These are phyloP conservation scores for Ceratosolen solmsi DNA, from an alignment of 1,140 invertebrate genomes.

Conservation along the genomic window DNA sequence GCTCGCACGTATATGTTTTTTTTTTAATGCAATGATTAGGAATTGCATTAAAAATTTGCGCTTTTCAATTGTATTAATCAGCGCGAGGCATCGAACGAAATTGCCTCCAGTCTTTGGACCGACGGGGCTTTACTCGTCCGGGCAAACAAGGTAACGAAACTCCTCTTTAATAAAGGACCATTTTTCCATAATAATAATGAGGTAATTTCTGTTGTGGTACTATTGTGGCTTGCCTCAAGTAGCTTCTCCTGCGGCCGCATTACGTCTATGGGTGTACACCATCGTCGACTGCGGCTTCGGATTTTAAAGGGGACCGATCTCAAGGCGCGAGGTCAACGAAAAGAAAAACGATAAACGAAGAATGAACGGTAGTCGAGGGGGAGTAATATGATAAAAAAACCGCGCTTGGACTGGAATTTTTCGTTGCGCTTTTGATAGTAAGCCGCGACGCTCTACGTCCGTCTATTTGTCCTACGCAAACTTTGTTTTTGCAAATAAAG, in stretches of 20 bases:
- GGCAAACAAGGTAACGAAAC: no score
- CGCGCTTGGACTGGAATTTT: neutral
- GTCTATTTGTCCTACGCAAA: slow-evolving; percentile 69
- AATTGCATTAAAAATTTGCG: no score
- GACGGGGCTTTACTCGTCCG: no score
- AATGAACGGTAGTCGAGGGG: neutral
- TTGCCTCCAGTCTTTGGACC: no score
- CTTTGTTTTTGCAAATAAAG: slow-evolving; percentile 71
- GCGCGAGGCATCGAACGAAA: no score
- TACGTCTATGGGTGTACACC: neutral
- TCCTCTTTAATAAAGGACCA: no score
- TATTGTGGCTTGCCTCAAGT: no score
- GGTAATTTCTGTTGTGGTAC: no score
- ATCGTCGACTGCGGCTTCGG: neutral
- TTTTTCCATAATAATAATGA: no score
- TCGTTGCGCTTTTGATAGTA: slow-evolving; percentile 63
- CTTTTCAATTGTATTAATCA: no score
- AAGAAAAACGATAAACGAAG: neutral
- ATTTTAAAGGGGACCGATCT: neutral
- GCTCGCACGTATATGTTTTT: no score
- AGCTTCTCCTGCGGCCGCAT: neutral
- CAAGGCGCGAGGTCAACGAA: neutral
- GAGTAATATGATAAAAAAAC: neutral
- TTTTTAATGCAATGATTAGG: no score
- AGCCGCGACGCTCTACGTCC: neutral